Evolutionary conservation across 2,888 invertebrate genomes (phyloP).

Genomic region (Orthonychiurus folsomi): DNA sequence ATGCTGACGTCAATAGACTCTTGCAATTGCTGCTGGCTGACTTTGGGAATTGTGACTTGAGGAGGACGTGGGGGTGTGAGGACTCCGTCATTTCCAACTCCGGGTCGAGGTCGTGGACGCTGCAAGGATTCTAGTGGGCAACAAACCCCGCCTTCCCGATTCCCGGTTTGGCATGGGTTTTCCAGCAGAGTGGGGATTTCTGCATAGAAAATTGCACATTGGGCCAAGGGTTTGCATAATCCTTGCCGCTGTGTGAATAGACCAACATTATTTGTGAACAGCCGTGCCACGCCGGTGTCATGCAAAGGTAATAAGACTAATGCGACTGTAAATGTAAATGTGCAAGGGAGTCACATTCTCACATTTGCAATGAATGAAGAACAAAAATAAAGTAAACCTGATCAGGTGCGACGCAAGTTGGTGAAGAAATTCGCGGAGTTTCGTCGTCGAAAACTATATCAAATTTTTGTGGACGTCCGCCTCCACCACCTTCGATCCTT

Average conservation of each 20-base stretch:
- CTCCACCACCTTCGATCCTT: background rate
- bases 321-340: background rate
- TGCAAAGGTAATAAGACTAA: background rate
- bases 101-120: slow-evolving; percentile 23
- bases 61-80: slow-evolving; percentile 44
- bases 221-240: slow-evolving; percentile 37
- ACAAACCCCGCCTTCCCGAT: slow-evolving; percentile 38
- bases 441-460: slow-evolving; percentile 38
- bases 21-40: slow-evolving; percentile 43
- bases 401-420: slow-evolving; percentile 33
- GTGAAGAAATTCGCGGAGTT: slow-evolving; percentile 26
- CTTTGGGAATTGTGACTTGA: slow-evolving; percentile 42
- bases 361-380: background rate
- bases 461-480: no score
- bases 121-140: slow-evolving; percentile 29
- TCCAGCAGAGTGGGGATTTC: slow-evolving; percentile 38
- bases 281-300: background rate
- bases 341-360: background rate
- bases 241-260: slow-evolving; percentile 29
- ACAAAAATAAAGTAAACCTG: slow-evolving; percentile 27
- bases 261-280: background rate
- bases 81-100: slow-evolving; percentile 42
- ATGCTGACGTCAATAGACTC: slow-evolving; percentile 42
- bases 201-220: slow-evolving; percentile 39
- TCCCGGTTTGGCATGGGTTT: slow-evolving; percentile 33